Evolutionary conservation across 2,113 vertebrate genomes (phyloP), one percentile per base, ranked within the genome.

Genomic region (Leptobrachium leishanense): DNA sequence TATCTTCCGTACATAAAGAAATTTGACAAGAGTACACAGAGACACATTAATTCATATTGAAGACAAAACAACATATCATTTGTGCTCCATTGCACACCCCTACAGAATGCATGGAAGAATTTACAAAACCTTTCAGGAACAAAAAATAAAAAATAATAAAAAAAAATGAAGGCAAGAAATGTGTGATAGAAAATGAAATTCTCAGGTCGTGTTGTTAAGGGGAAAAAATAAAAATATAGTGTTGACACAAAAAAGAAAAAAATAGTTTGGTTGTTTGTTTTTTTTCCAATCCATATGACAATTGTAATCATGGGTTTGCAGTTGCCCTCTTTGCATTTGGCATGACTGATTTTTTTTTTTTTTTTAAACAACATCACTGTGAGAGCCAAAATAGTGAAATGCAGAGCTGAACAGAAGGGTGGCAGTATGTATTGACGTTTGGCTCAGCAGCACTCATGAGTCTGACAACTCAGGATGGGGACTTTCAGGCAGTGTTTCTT

Each of bases 401-500:
- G 82, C 88, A 90, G 83, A 74, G 88, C 85, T 88, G 87, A 86
- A 83, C 86, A 88, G 85, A 84, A 89, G 87, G 86, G 81, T 88
- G 86, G 82, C 85, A 83, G 84, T 76, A 78, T 86, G 86, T 84
- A 84, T 84, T 88, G 86, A 88, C 79, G 88, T 85, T 89, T 87
- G 88, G 87, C 85, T 85, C 80, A 82, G 71, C 44, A 88, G 85
- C 81, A 84, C 84, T 84, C 85, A 88, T 88, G 79, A 86, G 82
- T 89, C 85, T 90, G 86, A 88, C 84, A 86, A 84, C 86, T 86
- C 86, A 84, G 84, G 84, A 85, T 85, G 84, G 85, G 86, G 87
- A 89, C 85, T 86, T 89, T 91, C 85, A 89, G 88, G 85, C 84
- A 89, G 84, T 84, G 84, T 83, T 75, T 85, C 88, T 91, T 90